Evolutionary conservation across 1,140 invertebrate species (phyloP), one percentile per base, ranked within the genome.

Genomic region (Anadara kagoshimensis): DNA sequence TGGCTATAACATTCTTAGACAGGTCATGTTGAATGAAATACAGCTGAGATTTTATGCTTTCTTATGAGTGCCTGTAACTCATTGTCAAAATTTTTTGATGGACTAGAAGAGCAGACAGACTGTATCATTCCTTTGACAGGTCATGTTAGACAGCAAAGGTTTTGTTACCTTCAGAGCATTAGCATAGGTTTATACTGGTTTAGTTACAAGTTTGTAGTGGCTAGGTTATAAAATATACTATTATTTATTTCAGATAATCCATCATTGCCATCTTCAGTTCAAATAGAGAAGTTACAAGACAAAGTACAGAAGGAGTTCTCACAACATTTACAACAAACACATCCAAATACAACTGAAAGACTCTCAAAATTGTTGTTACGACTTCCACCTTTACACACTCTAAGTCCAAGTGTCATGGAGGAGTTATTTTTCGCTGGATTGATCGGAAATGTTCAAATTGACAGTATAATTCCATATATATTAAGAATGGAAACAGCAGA

Each of bases 371-470:
- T 94, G 41, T 89, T 96, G 45, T 89, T 96, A 57, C 91, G 94
- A 82, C 91, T 98, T 57, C 93, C 95, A 0, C 92, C 93, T 11
- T 90, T 97, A 24, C 92, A 95, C 56, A 93, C 93, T 53, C 93
- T 97, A 81, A 93, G 94, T 61, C 93, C 94, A 2, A 90, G 92
- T 47, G 92, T 96, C 47, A 92, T 98, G 80, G 97, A 98, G 88
- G 96, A 98, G 85, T 91, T 98, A 44, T 98, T 98, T 90, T 97
- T 97, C 87, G 94, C 95, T 16, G 95, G 95, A 22, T 92, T 98
- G 45, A 94, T 97, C 47, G 96, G 96, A n/a, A 95, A 94, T 85
- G 94, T 97, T 70, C 95, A 95, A 90, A 96, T 98, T 69, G 95
- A 97, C 86, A 95, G 93, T 86, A 94, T 97, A 75, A 95, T 98